Conservation (phyloP, 2,888 invertebrate species). For the Parthenolecanium corni region DNA sequence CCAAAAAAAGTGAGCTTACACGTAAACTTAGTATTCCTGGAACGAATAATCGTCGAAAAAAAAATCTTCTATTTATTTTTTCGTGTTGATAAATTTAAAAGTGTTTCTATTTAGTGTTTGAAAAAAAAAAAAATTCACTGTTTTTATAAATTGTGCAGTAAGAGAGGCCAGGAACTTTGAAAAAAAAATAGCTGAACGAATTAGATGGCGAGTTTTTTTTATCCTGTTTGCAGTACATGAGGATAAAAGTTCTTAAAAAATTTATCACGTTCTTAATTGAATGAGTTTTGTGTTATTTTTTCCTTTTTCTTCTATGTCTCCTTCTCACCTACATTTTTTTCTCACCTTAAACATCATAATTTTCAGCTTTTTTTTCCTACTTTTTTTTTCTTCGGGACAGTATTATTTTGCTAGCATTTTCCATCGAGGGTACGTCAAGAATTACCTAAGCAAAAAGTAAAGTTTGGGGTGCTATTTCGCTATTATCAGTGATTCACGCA, state of each 20-base stretch:
- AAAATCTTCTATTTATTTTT: too few species aligned
- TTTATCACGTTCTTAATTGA: constrained; percentile 15
- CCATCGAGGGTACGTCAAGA: neutral
- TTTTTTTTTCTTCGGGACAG: neutral
- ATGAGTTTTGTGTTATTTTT: constrained; percentile 16
- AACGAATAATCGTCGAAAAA: too few species aligned
- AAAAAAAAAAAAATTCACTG: too few species aligned
- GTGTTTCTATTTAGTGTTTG: too few species aligned
- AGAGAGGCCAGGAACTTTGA: neutral
- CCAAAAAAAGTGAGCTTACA: too few species aligned
- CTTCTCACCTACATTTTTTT: too few species aligned
- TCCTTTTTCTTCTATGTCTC: neutral
- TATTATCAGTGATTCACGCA: constrained; percentile 26
- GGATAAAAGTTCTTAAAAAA: neutral
- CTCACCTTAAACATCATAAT: constrained; percentile 2
- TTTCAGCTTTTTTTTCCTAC: neutral
- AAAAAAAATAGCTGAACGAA: neutral
- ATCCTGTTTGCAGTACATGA: neutral
- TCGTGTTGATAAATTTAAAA: constrained; percentile 4
- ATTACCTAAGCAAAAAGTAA: neutral
- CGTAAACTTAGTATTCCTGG: too few species aligned
- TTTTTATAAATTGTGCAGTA: neutral
- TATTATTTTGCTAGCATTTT: neutral
- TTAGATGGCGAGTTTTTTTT: neutral
- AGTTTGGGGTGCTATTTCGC: constrained; percentile 1